Percentiles rank a stretch among this genome's conserved stretches.
Conservation (phyloP, 2,113 vertebrate genomes). For the Rhynchopsitta pachyrhyncha region DNA sequence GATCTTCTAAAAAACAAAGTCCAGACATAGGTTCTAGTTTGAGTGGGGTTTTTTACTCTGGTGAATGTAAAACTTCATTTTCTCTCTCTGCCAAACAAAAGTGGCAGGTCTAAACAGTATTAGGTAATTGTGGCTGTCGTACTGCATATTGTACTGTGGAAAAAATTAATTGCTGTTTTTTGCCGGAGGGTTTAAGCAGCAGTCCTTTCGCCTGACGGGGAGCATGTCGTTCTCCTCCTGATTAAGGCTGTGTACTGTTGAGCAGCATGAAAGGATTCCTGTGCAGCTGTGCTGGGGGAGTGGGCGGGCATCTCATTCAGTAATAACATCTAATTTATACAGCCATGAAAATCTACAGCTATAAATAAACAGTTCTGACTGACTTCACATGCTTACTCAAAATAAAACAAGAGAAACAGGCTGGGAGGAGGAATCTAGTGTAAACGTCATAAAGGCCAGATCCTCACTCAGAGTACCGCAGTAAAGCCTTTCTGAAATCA, state of each 20-base stretch:
- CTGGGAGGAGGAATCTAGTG: conserved; percentile 24
- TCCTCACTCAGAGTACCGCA: not conserved
- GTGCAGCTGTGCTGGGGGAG: conserved; percentile 66
- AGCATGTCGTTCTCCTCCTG: conserved; percentile 45
- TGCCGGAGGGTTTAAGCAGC: conserved; percentile 22
- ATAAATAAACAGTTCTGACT: conserved; percentile 78
- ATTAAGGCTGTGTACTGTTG: conserved; percentile 21
- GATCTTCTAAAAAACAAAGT: not conserved
- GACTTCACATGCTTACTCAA: conserved; percentile 61
- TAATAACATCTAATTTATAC: conserved; percentile 78
- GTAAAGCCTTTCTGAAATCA: not conserved
- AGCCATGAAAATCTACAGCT: conserved; percentile 69
- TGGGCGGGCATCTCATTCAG: conserved; percentile 74
- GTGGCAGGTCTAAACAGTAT: conserved; percentile 65
- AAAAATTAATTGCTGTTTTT: conserved; percentile 72
- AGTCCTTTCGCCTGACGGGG: conserved; percentile 34
- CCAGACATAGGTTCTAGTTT: not conserved
- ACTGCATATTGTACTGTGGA: conserved; percentile 49
- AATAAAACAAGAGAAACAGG: conserved; percentile 19
- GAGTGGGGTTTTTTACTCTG: not conserved
- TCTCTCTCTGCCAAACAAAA: conserved; percentile 50
- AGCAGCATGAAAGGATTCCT: conserved; percentile 68
- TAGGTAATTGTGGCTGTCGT: conserved; percentile 71
- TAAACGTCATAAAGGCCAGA: not conserved
- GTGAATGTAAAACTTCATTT: conserved; percentile 64